Base-by-base conservation (phyloP, 2,113 vertebrate species). In the Amblyopsis rosae region DNA sequence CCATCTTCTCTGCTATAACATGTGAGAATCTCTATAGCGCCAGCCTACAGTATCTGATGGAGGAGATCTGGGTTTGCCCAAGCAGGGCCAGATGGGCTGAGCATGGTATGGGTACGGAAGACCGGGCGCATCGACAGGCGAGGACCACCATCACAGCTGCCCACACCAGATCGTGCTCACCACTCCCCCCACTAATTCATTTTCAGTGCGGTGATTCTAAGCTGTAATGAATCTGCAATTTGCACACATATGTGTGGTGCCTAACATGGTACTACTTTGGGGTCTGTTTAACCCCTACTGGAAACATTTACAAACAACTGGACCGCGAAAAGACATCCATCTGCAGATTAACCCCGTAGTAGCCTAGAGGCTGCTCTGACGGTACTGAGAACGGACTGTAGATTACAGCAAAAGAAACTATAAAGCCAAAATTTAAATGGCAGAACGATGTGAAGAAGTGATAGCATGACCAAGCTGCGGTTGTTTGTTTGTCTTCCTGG, bases 221-320 rank as follows among this genome's bases (percentile, higher is more conserved):
- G 65, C 81, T 78, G 83, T 88, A 91, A 93, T 86, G 84, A 89
- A 88, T 88, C 86, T 74, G 78, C 87, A 90, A 88, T 89, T 91
- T 90, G 75, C 86, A 89, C 85, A 88, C 86, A 91, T 87, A 89
- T 90, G 87, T 77, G 83, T 19, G 11, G 70, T 59, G 65, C 81
- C 80, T 76, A 76, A 80, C 86, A 81, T 81, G 81, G 82, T 77
- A 80, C 80, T 82, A 77, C 80, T 90, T 78, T 85, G 64, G 82
- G 70, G 79, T 79, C 82, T 75, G 69, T 83, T 88, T 84, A 82
- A 84, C 75, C 88, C 87, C 77, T 72, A 85, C 89, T 92, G 88
- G 90, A 90, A 92, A 82, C 91, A 86, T 92, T 93, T 92, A 91
- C 86, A 89, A 89, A 90, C 89, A 89, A 92, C 84, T 82, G 86